Evolutionary conservation across 2,797 vertebrate genomes (phyloP).

Genomic region (Mycteria americana): DNA sequence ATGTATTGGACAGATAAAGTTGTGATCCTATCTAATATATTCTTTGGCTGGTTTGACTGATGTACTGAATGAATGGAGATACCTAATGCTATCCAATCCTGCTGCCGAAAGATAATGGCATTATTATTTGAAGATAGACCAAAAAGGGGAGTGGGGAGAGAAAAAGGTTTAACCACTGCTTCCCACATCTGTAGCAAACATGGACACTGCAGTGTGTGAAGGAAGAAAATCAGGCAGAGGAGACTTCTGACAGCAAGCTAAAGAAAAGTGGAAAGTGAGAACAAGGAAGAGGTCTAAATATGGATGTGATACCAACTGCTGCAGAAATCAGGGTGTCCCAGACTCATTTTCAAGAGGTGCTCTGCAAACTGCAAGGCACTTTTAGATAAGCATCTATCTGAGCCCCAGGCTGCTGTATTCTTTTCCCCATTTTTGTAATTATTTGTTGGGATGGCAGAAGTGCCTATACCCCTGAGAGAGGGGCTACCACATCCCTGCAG

Average conservation of each 20-base stretch:
- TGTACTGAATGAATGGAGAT: conserved; percentile 25
- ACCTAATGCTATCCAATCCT: not conserved
- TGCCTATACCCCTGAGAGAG: not conserved
- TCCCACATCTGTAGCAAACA: not conserved
- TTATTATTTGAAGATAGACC: conserved; percentile 7
- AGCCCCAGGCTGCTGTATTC: not conserved
- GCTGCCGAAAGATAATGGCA: conserved; percentile 29
- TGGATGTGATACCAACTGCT: not conserved
- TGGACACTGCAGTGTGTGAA: not conserved
- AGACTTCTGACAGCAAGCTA: not conserved
- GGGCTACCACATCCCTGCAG: not conserved
- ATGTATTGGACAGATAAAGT: conserved; percentile 38
- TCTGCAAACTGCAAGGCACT: not conserved
- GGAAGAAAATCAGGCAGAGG: not conserved
- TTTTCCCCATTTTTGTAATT: not conserved
- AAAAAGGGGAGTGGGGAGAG: not conserved
- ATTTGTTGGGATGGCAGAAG: not conserved
- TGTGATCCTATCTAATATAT: conserved; percentile 60
- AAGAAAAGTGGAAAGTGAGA: not conserved
- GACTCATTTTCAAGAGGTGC: not conserved
- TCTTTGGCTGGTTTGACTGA: conserved; percentile 45
- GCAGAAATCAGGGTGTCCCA: not conserved
- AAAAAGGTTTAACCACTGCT: not conserved
- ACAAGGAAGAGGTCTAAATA: not conserved
- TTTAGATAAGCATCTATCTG: not conserved